Base-by-base conservation (phyloP, 2,888 invertebrate species). In the Dryomyza anilis region DNA sequence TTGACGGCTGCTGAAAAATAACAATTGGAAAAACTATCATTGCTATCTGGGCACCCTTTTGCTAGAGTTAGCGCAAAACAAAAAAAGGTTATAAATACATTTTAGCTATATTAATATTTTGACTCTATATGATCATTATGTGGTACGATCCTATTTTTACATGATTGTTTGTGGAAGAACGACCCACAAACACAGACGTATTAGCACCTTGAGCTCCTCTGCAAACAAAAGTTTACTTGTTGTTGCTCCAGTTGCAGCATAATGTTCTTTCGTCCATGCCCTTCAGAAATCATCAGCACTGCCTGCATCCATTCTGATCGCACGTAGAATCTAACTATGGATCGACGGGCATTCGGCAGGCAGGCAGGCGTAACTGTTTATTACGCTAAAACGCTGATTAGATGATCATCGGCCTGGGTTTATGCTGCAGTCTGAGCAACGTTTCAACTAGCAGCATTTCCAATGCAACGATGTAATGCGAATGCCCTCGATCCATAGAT, bases 401-500 rank as follows among this genome's bases (percentile, higher is more conserved):
- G 63, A 48, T 62, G 63, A 50, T 48, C 61, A 25, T 29, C 53
- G 19, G 27, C 46, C 29, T 58, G 14, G n/a, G n/a, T n/a, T n/a
- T n/a, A n/a, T n/a, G n/a, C n/a, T n/a, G n/a, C n/a, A n/a, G n/a
- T n/a, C n/a, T 19, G 58, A 16, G 56, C 23, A 33, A 46, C 52
- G 25, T 61, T 61, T 55, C 19, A 23, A 21, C 23, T 21, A 36
- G 33, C 55, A 55, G 55, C 23, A 19, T 36, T n/a, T n/a, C n/a
- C n/a, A n/a, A n/a, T 46, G 46, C 21, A 46, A 25, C 27, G 2
- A 27, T 14, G 23, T 25, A 16, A 19, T 46, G 45, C n/a, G 33
- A 16, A 16, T 78, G 79, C 78, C 79, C 79, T 77, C 77, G 76
- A 78, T 79, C 76, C 78, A 79, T 78, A 78, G 78, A 79, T 78